Evolutionary conservation across 2,113 vertebrate genomes (phyloP), one percentile per base, ranked within the genome.

Genomic region (Melozone crissalis): DNA sequence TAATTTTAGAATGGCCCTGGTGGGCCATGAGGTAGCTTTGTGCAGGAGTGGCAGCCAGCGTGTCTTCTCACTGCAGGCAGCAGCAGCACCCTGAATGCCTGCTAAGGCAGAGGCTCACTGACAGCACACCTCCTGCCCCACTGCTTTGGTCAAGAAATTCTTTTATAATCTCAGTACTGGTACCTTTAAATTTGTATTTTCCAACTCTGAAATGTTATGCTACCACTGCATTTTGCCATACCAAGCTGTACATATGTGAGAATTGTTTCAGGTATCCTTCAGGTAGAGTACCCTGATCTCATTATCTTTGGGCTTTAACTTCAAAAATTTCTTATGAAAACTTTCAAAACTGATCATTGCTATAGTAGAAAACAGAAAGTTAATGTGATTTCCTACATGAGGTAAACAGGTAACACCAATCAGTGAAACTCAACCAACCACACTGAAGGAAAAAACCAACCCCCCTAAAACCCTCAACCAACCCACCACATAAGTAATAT

Each of bases 171-270:
- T 67, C 57, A 67, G 47, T 19, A 61, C 22, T 37, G 20, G 17
- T 57, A 68, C 16, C 44, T 87, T 52, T 43, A 57, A 67, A 41
- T 22, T 82, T 41, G 28, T 31, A 43, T 62, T 58, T 79, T 44
- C 43, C 44, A 74, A 13, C 49, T 55, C 71, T 28, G 47, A 33
- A 82, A 51, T 9, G 4, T 61, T 46, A 61, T 2, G 2, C 54
- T 76, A 23, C 41, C 41, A 41, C 23, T 37, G 33, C 1, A 4
- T 69, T 94, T 87, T 85, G 35, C 58, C 30, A 22, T 17, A 47
- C 7, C 2, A 2, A 54, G n/a, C 30, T 55, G n/a, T 11, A 13
- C 4, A 18, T 18, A 37, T 0, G 1, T 35, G 26, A 62, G n/a
- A 84, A 44, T n/a, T 81, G n/a, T 66, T 93, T 85, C 78, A 76